A percentile compares a stretch with the other conserved stretches of the same genome.
phyloP scores from a whole-genome alignment of 2,113 vertebrate species.

The Lampris incognitus region DNA sequence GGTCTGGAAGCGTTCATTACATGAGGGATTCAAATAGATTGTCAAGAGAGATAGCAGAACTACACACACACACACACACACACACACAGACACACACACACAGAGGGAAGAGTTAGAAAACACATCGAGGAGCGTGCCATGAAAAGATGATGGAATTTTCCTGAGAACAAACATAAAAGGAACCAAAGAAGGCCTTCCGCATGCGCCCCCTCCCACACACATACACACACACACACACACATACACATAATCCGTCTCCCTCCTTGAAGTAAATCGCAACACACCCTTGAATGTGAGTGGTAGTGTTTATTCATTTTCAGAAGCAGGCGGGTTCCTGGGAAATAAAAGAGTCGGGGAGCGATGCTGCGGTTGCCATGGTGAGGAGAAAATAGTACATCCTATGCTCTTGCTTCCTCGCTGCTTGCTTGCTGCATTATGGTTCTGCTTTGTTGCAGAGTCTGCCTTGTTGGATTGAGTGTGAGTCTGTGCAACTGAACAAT shows the following conservation, averaged over 20 bases:
- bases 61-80: too few relatives aligned
- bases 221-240: conserved; percentile 8
- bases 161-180: neutral
- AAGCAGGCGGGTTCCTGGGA: neutral
- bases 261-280: conserved; percentile 8
- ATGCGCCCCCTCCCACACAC: neutral
- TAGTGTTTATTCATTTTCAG: conserved; percentile 9
- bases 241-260: neutral
- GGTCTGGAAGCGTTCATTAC: too few relatives aligned
- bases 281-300: conserved; percentile 14
- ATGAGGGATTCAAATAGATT: too few relatives aligned
- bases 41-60: neutral
- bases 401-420: neutral
- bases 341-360: neutral
- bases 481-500: too few relatives aligned
- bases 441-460: too few relatives aligned
- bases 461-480: too few relatives aligned
- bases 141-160: neutral
- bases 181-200: neutral
- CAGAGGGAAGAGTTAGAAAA: too few relatives aligned
- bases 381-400: conserved; percentile 9
- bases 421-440: neutral
- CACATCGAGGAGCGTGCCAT: neutral
- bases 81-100: too few relatives aligned
- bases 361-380: conserved; percentile 17